These are phyloP conservation scores for Cenopis cana DNA, from an alignment of 2,888 invertebrate species.

Conservation along the genomic window DNA sequence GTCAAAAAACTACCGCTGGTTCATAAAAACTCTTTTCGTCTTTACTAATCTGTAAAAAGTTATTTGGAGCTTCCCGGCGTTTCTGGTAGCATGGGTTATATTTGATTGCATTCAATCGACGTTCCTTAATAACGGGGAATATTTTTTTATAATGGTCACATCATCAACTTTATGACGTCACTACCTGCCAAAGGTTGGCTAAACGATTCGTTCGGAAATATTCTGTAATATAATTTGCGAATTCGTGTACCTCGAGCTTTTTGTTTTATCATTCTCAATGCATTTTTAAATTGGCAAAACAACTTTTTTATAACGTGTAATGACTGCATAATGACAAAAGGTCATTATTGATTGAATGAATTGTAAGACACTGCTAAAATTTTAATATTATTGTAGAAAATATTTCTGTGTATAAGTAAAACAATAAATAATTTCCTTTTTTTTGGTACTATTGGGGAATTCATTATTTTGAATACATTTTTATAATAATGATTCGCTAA, in stretches of 20 bases:
- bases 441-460: background rate
- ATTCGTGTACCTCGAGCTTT: background rate
- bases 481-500: background rate
- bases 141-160: slow-evolving; percentile 2
- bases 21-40: too few relatives aligned
- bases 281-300: background rate
- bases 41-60: too few relatives aligned
- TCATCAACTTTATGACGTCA: slow-evolving; percentile 6
- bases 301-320: background rate
- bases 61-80: too few relatives aligned
- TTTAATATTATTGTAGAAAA: background rate
- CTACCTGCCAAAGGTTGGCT: slow-evolving; percentile 21
- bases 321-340: too few relatives aligned
- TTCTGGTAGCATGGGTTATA: too few relatives aligned
- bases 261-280: background rate
- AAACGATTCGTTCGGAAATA: slow-evolving; percentile 26
- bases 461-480: background rate
- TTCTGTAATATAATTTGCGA: background rate
- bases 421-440: background rate
- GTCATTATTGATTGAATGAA: background rate
- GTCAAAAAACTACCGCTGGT: too few relatives aligned
- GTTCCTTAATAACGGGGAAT: background rate
- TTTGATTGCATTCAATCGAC: too few relatives aligned
- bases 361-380: background rate
- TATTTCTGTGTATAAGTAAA: background rate